Percentiles rank a stretch among this genome's conserved stretches.
phyloP scores from a whole-genome alignment of 2,797 vertebrate genomes.

The Chrosomus eos region DNA sequence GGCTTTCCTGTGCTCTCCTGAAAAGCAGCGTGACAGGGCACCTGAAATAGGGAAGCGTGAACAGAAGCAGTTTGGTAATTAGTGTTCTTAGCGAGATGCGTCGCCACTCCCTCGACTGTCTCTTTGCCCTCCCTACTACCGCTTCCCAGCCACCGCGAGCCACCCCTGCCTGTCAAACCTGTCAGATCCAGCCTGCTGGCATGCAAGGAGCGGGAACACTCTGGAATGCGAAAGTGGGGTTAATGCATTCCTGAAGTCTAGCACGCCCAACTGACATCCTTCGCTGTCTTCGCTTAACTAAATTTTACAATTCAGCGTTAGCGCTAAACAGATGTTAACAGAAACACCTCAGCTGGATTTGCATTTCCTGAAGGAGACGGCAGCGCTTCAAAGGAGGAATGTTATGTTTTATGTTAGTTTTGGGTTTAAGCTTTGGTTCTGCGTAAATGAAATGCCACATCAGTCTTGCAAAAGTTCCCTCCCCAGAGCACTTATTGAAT shows the following conservation, averaged over 20 bases:
- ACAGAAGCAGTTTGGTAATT: slow-evolving; percentile 77
- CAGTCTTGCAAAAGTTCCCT: not conserved
- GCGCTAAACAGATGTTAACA: slow-evolving; percentile 24
- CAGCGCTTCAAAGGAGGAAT: not conserved
- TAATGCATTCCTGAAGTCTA: slow-evolving; percentile 16
- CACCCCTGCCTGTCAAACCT: slow-evolving; percentile 78
- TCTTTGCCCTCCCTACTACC: slow-evolving; percentile 64
- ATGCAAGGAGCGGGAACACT: not conserved
- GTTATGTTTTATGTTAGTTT: not conserved
- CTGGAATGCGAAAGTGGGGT: slow-evolving; percentile 18
- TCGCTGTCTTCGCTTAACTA: slow-evolving; percentile 9
- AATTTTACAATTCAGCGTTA: not conserved
- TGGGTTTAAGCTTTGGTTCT: not conserved
- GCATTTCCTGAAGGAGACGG: slow-evolving; percentile 11
- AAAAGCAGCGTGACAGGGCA: not conserved
- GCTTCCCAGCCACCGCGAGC: slow-evolving; percentile 61
- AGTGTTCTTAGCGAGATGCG: slow-evolving; percentile 72
- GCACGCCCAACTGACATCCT: slow-evolving; percentile 1
- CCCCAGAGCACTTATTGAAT: too few relatives aligned
- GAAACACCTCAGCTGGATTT: not conserved
- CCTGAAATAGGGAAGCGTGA: slow-evolving; percentile 57
- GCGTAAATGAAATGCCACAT: not conserved
- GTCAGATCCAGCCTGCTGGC: slow-evolving; percentile 70
- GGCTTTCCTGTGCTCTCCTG: slow-evolving; percentile 1
- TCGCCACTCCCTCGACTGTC: slow-evolving; percentile 68